phyloP scores from a whole-genome alignment of 1,140 invertebrate species.

The Sinonovacula constricta region DNA sequence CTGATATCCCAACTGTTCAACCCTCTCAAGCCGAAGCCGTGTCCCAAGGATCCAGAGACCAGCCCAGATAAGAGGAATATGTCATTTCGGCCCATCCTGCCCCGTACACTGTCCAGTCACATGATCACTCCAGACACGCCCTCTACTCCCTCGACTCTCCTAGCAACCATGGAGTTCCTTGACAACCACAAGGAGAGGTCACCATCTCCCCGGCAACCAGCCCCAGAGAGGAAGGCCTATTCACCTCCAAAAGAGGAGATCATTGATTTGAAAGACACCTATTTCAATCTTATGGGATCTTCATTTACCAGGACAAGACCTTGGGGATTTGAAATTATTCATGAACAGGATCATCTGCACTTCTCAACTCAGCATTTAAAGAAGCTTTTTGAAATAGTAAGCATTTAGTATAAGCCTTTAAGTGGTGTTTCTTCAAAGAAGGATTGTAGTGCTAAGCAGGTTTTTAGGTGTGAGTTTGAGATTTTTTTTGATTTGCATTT shows the following conservation, averaged over 20 bases:
- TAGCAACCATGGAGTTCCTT: conserved; percentile 24
- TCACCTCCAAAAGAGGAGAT: conserved; percentile 30
- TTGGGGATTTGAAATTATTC: conserved; percentile 73
- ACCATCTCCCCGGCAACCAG: conserved; percentile 78
- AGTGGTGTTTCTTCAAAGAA: too few species aligned
- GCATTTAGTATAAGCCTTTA: too few species aligned
- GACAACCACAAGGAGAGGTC: conserved; percentile 71
- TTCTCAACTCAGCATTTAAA: conserved; percentile 77
- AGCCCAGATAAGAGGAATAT: conserved; percentile 72
- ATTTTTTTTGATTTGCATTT: too few species aligned
- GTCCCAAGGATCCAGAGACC: conserved; percentile 22
- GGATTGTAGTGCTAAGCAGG: too few species aligned
- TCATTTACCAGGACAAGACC: conserved; percentile 83
- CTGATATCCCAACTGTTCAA: conserved; percentile 91
- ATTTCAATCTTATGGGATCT: conserved; percentile 95
- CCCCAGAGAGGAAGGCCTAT: conserved; percentile 35
- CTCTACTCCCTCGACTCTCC: conserved; percentile 33
- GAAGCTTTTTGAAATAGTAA: conserved; percentile 75
- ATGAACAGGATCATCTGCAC: conserved; percentile 75
- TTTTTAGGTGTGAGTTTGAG: too few species aligned
- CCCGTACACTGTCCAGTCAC: conserved; percentile 92
- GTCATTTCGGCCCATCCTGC: conserved; percentile 88
- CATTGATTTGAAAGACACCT: conserved; percentile 88
- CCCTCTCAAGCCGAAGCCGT: conserved; percentile 54
- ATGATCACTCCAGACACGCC: conserved; percentile 78